Base-by-base conservation (phyloP, 2,888 invertebrate species). In the Corbicula japonica region DNA sequence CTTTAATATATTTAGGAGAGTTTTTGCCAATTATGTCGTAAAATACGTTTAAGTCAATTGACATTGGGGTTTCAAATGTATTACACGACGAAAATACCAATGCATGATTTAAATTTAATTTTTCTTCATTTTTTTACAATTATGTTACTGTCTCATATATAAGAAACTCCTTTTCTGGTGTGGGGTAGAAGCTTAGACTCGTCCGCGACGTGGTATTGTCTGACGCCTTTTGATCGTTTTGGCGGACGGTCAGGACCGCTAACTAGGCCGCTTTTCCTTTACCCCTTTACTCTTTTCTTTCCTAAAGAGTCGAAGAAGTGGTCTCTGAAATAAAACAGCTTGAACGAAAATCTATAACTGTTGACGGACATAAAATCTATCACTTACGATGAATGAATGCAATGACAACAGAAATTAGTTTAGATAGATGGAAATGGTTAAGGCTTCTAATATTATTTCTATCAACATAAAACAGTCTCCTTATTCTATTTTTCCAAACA, bases 181-280 rank as follows among this genome's bases (percentile, higher is more conserved):
- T 48, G 48, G 26, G 48, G 18, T 10, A 48, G 48, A n/a, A 48
- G 21, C 26, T 48, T 48, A 21, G 48, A 48, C n/a, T 48, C 48
- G 48, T 48, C 48, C 10, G 18, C 21, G 3, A n/a, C 44, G n/a
- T 63, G 63, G 18, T 44, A 48, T 41, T 41, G 63, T 63, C 63
- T 4, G 28, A 63, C 63, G 23, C 63, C 63, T 32, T 18, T 41
- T 21, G 41, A 28, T 1, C 63, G 15, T 3, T 48, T 15, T 28
- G 46, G 15, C 5, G 63, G 63, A 18, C 18, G 63, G 21, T 44
- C 44, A 30, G 18, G 48, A 10, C 23, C 10, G 10, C 18, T 18
- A 21, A 48, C n/a, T 2, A 48, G 21, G n/a, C 48, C 48, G n/a
- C 48, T 48, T n/a, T 48, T 15, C 2, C 48, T 21, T n/a, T 48